Evolutionary conservation across 2,113 vertebrate genomes (phyloP).

Genomic region (Mastomys coucha): DNA sequence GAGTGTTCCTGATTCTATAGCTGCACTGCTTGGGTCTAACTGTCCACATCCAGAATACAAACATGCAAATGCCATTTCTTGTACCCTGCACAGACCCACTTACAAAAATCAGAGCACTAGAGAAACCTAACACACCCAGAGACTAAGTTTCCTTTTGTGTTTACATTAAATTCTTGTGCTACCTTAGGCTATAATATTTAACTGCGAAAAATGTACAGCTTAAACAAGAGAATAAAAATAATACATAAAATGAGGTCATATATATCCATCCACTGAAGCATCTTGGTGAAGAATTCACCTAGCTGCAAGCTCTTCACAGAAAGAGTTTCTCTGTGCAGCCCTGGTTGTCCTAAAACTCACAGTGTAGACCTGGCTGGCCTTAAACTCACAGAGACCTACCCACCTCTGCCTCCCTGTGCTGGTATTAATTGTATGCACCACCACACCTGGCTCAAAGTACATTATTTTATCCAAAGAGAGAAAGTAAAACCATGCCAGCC

Average conservation of each 20-base stretch:
- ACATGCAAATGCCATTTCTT: neutral
- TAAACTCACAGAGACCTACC: neutral
- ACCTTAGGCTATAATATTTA: neutral
- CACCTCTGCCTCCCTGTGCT: neutral
- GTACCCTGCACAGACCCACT: neutral
- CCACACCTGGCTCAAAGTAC: neutral
- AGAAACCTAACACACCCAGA: neutral
- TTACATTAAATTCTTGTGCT: neutral
- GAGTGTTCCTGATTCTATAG: neutral
- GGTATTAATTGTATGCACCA: neutral
- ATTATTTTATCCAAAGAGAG: conserved; percentile 41
- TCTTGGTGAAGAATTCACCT: neutral
- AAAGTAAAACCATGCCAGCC: neutral
- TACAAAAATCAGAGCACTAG: neutral
- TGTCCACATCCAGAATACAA: conserved; percentile 7
- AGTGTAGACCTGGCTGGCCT: neutral
- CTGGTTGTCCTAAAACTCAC: neutral
- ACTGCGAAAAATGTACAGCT: conserved; percentile 7
- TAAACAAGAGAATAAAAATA: neutral
- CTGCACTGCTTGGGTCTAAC: neutral
- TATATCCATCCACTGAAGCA: neutral
- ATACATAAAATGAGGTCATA: neutral
- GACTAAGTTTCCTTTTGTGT: neutral
- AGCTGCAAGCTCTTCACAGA: neutral
- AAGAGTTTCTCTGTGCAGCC: neutral